phyloP scores from a whole-genome alignment of 2,888 invertebrate species.

The Cepaea hortensis region DNA sequence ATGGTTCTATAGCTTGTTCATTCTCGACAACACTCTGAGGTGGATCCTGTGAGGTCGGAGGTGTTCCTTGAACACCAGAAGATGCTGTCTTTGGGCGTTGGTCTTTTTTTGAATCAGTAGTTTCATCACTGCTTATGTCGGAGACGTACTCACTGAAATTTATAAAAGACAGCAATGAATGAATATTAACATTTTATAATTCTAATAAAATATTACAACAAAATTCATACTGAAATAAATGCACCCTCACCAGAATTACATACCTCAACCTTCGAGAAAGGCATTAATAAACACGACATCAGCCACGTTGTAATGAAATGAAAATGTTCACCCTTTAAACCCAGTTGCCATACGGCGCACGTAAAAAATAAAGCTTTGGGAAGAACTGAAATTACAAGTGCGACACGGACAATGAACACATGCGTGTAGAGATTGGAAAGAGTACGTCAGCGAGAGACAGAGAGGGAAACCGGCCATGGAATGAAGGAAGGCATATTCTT shows the following conservation, averaged over 20 bases:
- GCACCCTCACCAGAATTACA: neutral
- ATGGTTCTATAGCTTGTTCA: neutral
- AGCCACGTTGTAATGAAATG: too few relatives aligned
- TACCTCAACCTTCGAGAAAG: neutral
- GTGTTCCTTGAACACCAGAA: neutral
- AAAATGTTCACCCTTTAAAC: too few relatives aligned
- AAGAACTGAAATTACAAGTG: too few relatives aligned
- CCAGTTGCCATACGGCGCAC: too few relatives aligned
- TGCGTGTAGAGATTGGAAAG: neutral
- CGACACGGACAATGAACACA: too few relatives aligned
- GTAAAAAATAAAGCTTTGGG: too few relatives aligned
- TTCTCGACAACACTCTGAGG: neutral
- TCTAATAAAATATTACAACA: neutral
- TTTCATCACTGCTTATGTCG: slow-evolving; percentile 46
- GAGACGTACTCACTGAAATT: slow-evolving; percentile 44
- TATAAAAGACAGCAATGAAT: neutral
- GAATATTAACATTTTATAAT: neutral
- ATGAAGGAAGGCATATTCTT: too few relatives aligned
- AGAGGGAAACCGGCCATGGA: neutral
- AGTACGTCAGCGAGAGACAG: neutral
- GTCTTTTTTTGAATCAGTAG: slow-evolving; percentile 10
- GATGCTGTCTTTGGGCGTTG: neutral
- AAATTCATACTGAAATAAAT: neutral
- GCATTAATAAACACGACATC: too few relatives aligned
- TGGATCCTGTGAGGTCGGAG: neutral